These are phyloP conservation scores for Numenius phaeopus DNA, from an alignment of 2,797 vertebrate species.

Conservation along the genomic window DNA sequence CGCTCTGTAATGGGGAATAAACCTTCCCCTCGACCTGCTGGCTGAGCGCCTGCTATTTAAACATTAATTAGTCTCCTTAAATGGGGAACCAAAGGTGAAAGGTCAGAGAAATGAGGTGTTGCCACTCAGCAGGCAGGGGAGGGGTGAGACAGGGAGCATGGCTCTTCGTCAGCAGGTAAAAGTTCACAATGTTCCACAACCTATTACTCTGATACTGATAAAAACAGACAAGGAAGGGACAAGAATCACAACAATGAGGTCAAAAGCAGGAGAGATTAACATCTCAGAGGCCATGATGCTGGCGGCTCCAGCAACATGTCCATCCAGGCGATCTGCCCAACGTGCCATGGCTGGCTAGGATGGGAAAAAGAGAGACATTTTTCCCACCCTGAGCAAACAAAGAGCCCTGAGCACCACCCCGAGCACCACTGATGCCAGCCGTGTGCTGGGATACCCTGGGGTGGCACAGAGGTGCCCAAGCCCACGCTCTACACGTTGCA, in stretches of 20 bases:
- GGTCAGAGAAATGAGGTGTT: background rate
- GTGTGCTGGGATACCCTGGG: accelerated
- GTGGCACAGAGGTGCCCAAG: background rate
- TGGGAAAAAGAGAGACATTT: background rate
- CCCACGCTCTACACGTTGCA: slow-evolving; percentile 17
- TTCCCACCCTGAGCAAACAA: background rate
- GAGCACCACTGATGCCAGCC: background rate
- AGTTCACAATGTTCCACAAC: background rate
- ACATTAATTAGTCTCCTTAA: slow-evolving; percentile 57
- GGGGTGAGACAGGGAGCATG: background rate
- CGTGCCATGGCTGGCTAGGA: accelerated
- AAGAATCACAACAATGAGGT: background rate
- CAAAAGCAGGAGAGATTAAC: background rate
- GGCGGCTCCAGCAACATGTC: background rate
- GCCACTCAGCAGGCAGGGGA: background rate
- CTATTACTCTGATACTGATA: background rate
- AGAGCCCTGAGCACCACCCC: background rate
- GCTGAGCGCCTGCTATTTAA: slow-evolving; percentile 19
- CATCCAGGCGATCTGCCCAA: background rate
- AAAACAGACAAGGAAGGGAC: background rate
- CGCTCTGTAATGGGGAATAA: background rate
- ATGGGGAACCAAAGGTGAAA: slow-evolving; percentile 11
- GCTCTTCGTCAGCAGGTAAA: background rate
- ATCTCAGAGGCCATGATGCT: accelerated
- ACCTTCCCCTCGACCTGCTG: background rate